Base-by-base conservation (phyloP, 2,888 invertebrate genomes). In the Polydrusus cervinus region DNA sequence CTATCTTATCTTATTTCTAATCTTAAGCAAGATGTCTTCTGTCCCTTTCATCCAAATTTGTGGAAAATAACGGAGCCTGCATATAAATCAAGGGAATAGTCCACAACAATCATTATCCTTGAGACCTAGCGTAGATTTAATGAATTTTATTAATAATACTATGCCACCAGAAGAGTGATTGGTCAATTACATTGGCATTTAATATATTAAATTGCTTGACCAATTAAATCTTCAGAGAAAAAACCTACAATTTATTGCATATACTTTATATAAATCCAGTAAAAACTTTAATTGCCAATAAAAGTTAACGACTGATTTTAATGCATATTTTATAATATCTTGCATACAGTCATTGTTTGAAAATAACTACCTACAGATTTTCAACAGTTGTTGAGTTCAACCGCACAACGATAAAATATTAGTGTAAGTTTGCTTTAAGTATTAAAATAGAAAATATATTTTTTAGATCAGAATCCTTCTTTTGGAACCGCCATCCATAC, bases 271-370 rank as follows among this genome's bases (percentile, higher is more conserved):
- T 64, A 68, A 55, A 55, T 20, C 64, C 64, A 45, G 68, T 73
- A 75, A 75, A 75, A 75, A 69, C 38, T 76, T 69, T 72, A 76
- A 72, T 76, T 72, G 69, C 69, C 53, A 64, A 69, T 76, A 73
- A 73, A 68, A 64, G 38, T 76, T 76, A 69, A 76, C 75, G 73
- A 69, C 64, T 69, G 65, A 76, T 60, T 74, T 73, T 73, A 73
- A 73, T 73, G 73, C 73, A 74, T 74, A 74, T 69, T 73, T 66
- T 66, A 72, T 70, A 68, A 70, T 61, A 62, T 40, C 49, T 43
- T 57, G 43, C 67, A 68, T 61, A 71, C 20, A 43, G 61, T 61
- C 51, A 73, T 73, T 73, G 73, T 73, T 60, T 62, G 61, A 67
- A 67, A 73, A 73, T 64, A 67, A 25, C 57, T 61, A 16, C 68